Percentiles rank a stretch among this genome's conserved stretches.
phyloP scores from a whole-genome alignment of 2,888 invertebrate species.

The Atrina japonica region DNA sequence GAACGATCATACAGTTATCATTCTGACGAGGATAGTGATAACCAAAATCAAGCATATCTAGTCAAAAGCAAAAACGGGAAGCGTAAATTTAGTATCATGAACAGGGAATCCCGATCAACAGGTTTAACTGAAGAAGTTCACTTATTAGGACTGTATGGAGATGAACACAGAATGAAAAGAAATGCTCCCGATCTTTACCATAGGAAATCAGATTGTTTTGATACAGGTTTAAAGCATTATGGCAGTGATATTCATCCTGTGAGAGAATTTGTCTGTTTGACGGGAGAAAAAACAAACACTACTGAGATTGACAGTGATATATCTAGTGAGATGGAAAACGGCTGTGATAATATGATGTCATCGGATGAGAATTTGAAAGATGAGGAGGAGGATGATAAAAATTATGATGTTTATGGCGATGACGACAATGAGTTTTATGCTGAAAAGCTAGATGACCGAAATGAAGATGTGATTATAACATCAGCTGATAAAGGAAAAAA shows the following conservation, averaged over 20 bases:
- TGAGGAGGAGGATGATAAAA: not conserved
- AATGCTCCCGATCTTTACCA: conserved; percentile 37
- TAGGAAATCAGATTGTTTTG: not conserved
- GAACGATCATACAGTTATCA: conserved; percentile 51
- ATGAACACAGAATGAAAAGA: conserved; percentile 59
- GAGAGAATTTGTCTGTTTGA: conserved; percentile 21
- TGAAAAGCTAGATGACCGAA: too few relatives aligned
- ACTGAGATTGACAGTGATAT: not conserved
- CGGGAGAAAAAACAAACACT: conserved; percentile 12
- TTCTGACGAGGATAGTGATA: conserved; percentile 61
- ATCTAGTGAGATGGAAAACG: not conserved
- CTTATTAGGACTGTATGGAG: conserved; percentile 51
- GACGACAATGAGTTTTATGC: too few relatives aligned
- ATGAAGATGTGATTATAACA: too few relatives aligned
- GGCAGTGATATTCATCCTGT: conserved; percentile 13
- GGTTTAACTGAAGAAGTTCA: conserved; percentile 61
- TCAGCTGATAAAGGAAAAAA: not conserved
- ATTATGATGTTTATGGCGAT: not conserved
- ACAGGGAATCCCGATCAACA: conserved; percentile 51
- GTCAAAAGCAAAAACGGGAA: conserved; percentile 45
- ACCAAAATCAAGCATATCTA: conserved; percentile 27
- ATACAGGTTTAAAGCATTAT: conserved; percentile 1
- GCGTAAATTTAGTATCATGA: conserved; percentile 52
- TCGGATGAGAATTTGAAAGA: not conserved
- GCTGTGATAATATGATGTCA: conserved; percentile 8